A percentile compares a stretch with the other conserved stretches of the same genome.
phyloP scores from a whole-genome alignment of 1,140 invertebrate species.

The Periplaneta americana region DNA sequence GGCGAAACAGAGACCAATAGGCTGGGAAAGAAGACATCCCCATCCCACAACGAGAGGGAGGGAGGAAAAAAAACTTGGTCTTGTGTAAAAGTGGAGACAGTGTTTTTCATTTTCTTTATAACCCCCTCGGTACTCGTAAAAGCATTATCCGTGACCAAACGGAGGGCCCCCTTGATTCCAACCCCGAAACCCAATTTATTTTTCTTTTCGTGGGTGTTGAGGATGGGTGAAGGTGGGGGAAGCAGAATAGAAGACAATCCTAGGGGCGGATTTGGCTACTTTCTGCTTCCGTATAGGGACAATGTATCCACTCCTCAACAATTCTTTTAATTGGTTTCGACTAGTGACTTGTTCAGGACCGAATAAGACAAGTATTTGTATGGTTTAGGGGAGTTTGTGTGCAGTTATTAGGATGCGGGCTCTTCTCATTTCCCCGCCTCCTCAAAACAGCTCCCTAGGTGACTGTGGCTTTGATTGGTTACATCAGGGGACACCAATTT shows the following conservation, averaged over 20 bases:
- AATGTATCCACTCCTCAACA: neutral
- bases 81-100: constrained; percentile 31
- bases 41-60: neutral
- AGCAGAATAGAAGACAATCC: neutral
- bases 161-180: neutral
- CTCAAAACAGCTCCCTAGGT: neutral
- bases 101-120: constrained; percentile 85
- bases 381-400: neutral
- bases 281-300: neutral
- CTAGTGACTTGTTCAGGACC: neutral
- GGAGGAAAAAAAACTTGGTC: neutral
- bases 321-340: neutral
- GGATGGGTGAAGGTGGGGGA: neutral
- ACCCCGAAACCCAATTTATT: constrained; percentile 21
- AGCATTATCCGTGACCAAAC: constrained; percentile 69
- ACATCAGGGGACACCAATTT: neutral
- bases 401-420: neutral
- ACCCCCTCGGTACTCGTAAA: constrained; percentile 75
- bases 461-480: neutral
- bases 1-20: neutral
- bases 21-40: neutral
- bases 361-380: neutral
- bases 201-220: constrained; percentile 7
- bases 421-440: no score
- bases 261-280: neutral